Conservation (phyloP, 2,797 vertebrate genomes). For the Lerista edwardsae region DNA sequence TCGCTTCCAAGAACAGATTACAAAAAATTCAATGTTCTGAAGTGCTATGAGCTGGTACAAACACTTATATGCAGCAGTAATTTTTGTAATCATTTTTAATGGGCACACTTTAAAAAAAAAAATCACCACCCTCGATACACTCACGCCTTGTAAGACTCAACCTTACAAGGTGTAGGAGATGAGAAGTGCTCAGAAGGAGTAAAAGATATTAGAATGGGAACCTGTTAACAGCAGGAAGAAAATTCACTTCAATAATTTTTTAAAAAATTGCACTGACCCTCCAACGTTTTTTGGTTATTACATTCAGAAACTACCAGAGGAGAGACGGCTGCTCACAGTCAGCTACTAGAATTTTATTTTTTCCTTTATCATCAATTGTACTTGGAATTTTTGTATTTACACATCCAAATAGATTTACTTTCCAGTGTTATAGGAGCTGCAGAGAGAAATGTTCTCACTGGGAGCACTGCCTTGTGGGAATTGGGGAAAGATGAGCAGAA, state of each 20-base stretch:
- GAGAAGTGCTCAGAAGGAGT: not conserved
- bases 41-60: not conserved
- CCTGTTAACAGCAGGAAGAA: not conserved
- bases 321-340: too few relatives aligned
- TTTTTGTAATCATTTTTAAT: not conserved
- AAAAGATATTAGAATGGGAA: not conserved
- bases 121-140: not conserved
- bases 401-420: too few relatives aligned
- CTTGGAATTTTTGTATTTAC: too few relatives aligned
- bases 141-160: not conserved
- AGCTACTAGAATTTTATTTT: not conserved
- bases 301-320: not conserved
- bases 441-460: too few relatives aligned
- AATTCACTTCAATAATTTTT: not conserved
- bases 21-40: not conserved
- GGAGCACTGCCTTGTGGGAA: too few relatives aligned
- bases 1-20: not conserved
- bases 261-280: not conserved
- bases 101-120: not conserved
- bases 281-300: not conserved
- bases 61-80: not conserved
- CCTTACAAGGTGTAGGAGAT: not conserved
- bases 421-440: too few relatives aligned
- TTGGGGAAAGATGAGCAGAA: too few relatives aligned
- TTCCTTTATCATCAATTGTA: too few relatives aligned